Base-by-base conservation (phyloP, 2,797 vertebrate species). In the Falco naumanni region DNA sequence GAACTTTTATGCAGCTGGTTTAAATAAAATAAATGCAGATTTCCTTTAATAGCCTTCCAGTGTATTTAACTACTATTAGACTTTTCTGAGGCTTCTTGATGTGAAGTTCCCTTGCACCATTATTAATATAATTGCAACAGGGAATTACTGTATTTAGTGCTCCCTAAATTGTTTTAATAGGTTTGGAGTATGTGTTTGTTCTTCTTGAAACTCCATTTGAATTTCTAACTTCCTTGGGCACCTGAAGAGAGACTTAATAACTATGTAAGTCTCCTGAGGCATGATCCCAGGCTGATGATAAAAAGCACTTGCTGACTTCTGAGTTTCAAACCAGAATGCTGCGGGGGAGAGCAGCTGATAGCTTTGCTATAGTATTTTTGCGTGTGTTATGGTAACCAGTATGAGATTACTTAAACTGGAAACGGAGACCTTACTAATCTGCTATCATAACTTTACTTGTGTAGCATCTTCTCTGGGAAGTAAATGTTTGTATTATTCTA, bases 141-240 rank as follows among this genome's bases (percentile, higher is more conserved):
- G 56, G 94, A 94, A 84, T 93, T 94, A 91, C 66, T 87, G 80
- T 90, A 88, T 90, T 95, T 88, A 95, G 63, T 68, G 81, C 51
- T 86, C 69, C 43, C 89, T 92, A 81, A 95, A 96, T 94, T 93
- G 87, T 94, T 95, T 95, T 94, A 96, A 96, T 95, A 81, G 31
- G 53, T 74, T 94, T 84, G 54, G 80, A 92, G 78, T 92, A 84
- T 68, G 77, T 89, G 84, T 89, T 89, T 96, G 90, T 93, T 96
- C 84, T 94, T 94, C 80, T 90, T 80, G 81, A 83, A 95, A 78
- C 70, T 54, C 65, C 13, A 21, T 95, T 91, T 96, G 85, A 91
- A 94, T 95, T 91, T 94, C 69, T 86, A 15, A 87, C 70, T 96
- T 95, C 78, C 66, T 90, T 60, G 84, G 50, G 56, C 72, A 94